phyloP scores from a whole-genome alignment of 2,113 vertebrate genomes.

The Bettongia penicillata region DNA sequence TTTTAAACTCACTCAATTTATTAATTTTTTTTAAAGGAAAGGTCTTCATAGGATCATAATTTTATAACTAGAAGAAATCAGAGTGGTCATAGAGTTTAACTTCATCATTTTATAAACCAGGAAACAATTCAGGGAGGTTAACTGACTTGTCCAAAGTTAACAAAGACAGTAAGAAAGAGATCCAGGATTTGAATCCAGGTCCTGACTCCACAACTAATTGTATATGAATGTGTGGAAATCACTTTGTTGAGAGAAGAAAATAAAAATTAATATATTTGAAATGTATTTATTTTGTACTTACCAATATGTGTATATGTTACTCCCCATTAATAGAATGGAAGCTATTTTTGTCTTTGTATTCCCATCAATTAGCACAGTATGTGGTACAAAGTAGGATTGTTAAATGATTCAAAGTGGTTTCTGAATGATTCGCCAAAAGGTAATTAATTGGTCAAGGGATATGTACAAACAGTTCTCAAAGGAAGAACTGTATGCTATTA shows the following conservation, averaged over 20 bases:
- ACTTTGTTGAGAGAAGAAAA: not conserved
- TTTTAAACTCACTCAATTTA: slow-evolving; percentile 29
- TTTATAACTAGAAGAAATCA: not conserved
- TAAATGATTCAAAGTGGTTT: not conserved
- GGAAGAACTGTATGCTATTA: not conserved
- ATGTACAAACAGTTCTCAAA: not conserved
- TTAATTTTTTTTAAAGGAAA: slow-evolving; percentile 17
- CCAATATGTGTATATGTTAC: not conserved
- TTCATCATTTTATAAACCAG: not conserved
- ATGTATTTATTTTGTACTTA: not conserved
- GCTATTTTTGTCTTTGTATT: not conserved
- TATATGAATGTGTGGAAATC: not conserved
- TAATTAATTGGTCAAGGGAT: not conserved
- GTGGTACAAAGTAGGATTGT: not conserved
- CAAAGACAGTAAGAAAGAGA: not conserved
- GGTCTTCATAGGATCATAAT: not conserved
- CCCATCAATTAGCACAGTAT: not conserved
- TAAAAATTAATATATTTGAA: not conserved
- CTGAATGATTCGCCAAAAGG: not conserved
- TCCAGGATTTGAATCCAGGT: not conserved
- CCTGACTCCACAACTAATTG: not conserved
- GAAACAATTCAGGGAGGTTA: not conserved
- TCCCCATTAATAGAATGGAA: not conserved
- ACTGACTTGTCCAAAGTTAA: not conserved
- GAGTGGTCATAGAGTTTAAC: not conserved